These are phyloP conservation scores for Centropus unirufus DNA, from an alignment of 2,113 vertebrate genomes.

Conservation along the genomic window DNA sequence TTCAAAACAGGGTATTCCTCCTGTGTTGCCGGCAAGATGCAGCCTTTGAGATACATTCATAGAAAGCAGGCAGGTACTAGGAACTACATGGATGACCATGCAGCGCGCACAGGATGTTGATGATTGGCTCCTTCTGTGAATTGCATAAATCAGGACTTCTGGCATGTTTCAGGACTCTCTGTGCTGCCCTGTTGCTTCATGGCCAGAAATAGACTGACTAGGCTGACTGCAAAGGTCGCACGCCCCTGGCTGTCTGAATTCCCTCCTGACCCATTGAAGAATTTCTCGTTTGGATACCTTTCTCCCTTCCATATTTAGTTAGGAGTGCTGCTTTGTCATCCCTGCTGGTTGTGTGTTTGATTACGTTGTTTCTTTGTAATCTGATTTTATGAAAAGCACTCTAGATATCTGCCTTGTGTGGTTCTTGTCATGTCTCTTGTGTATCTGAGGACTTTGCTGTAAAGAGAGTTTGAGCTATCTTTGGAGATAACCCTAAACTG, in stretches of 20 bases:
- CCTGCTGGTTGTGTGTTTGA: background rate
- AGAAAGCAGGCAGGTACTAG: background rate
- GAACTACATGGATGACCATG: background rate
- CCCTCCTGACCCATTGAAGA: background rate
- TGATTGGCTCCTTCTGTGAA: background rate
- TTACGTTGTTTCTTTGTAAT: background rate
- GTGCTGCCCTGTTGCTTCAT: background rate
- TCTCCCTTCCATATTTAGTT: background rate
- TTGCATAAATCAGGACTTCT: background rate
- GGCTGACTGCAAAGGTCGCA: background rate
- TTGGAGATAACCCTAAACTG: background rate
- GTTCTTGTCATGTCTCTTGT: background rate
- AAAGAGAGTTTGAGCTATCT: background rate
- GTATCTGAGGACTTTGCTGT: background rate
- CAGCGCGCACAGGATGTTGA: background rate
- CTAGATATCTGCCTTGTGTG: accelerated
- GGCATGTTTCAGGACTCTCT: background rate
- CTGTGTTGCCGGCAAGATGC: background rate
- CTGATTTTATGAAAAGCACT: background rate
- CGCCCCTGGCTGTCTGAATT: conserved; percentile 23
- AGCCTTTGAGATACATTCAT: accelerated
- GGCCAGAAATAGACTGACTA: conserved; percentile 43
- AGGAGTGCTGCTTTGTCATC: background rate
- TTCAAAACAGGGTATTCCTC: background rate
- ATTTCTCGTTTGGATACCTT: conserved; percentile 5